Conservation (phyloP, 1,140 invertebrate genomes). For the Caenorhabditis latens region DNA sequence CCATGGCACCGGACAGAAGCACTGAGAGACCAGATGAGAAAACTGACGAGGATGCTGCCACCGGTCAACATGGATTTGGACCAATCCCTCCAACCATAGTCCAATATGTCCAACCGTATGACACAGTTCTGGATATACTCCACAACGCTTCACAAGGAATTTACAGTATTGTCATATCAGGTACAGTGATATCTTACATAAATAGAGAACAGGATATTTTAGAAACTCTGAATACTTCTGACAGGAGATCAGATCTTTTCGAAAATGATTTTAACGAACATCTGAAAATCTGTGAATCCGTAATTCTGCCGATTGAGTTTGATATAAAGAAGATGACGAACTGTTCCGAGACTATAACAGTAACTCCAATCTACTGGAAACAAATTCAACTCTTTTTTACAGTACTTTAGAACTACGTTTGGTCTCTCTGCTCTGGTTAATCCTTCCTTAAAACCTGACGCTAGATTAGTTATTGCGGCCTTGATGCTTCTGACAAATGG, state of each 20-base stretch:
- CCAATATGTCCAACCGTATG: not conserved
- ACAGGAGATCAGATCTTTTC: not conserved
- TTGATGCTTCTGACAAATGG: not conserved
- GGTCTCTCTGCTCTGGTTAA: not conserved
- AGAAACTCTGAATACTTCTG: not conserved
- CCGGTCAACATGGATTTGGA: not conserved
- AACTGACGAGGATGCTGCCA: not conserved
- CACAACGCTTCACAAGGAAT: not conserved
- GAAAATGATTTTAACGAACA: not conserved
- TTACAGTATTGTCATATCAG: not conserved
- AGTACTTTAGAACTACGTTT: not conserved
- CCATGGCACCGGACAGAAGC: not conserved
- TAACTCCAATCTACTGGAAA: not conserved
- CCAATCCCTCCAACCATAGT: not conserved
- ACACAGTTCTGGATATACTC: not conserved
- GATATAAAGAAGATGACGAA: not conserved
- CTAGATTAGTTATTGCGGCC: not conserved
- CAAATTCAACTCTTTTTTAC: not conserved
- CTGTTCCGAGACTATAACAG: not conserved
- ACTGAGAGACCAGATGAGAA: not conserved
- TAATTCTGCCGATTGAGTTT: not conserved
- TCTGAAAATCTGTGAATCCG: not conserved
- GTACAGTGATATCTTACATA: not conserved
- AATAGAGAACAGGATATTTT: not conserved
- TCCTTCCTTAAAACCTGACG: not conserved